Conservation (phyloP, 2,113 vertebrate genomes). For the Hippocampus comes region DNA sequence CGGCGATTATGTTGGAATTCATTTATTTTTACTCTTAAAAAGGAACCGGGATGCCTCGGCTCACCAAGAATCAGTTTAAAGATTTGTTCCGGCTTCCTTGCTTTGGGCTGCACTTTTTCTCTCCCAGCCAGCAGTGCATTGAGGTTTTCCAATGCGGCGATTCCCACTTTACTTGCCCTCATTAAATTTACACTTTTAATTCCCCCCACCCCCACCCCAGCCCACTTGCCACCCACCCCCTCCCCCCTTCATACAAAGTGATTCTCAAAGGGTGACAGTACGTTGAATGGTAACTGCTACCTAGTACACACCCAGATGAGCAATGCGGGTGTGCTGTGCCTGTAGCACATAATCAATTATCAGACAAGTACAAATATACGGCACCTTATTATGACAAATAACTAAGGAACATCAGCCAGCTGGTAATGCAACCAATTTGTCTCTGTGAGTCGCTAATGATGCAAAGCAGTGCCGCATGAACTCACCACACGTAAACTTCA, state of each 20-base stretch:
- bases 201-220: not conserved
- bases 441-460: constrained; percentile 72
- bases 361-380: constrained; percentile 50
- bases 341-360: constrained; percentile 60
- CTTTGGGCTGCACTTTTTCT: constrained; percentile 27
- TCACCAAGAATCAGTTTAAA: constrained; percentile 19
- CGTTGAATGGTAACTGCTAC: no score
- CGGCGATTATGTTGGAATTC: constrained; percentile 23
- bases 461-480: constrained; percentile 60
- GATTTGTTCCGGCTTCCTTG: constrained; percentile 22
- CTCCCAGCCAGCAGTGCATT: constrained; percentile 23
- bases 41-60: constrained; percentile 18
- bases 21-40: constrained; percentile 26
- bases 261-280: constrained; percentile 2
- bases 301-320: constrained; percentile 43
- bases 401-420: constrained; percentile 70
- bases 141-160: constrained; percentile 41
- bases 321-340: constrained; percentile 41
- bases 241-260: constrained; percentile 34
- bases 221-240: no score
- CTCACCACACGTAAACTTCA: constrained; percentile 48
- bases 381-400: constrained; percentile 70
- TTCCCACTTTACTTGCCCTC: constrained; percentile 48
- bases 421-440: constrained; percentile 74
- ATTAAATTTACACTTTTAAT: constrained; percentile 54